Evolutionary conservation across 2,888 invertebrate genomes (phyloP), one percentile per base, ranked within the genome.

Genomic region (Hartigia nigra): DNA sequence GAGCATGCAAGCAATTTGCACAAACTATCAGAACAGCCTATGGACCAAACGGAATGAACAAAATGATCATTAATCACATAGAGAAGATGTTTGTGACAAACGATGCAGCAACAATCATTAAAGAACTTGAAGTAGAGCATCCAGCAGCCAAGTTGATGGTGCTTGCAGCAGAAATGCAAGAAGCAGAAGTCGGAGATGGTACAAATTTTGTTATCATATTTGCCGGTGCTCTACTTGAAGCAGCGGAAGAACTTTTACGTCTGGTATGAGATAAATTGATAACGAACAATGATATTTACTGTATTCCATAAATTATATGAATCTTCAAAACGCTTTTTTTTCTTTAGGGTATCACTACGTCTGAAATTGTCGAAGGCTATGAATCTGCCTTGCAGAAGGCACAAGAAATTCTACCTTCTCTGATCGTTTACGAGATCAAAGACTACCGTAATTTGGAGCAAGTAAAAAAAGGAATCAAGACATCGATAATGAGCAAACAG

Each of bases 61-160:
- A 99, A 94, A 99, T 99, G 97, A 96, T 99, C 34, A 99, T 99
- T 80, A 99, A 99, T 92, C 99, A 99, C 91, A 94, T 99, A 85
- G 99, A 99, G 89, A 99, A 99, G 90, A 95, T 99, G 86, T 99
- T 99, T 93, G 97, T 99, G 4, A 99, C 99, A 1, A 99, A 98
- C 91, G 99, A 99, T 93, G 99, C 99, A 34, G 99, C 98, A 0
- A 99, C 99, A 0, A 99, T 99, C 82, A 96, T 99, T 86, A 95
- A 96, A 83, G 98, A 99, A 91, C 92, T 99, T 74, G 98, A 99
- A 93, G 96, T 99, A 36, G 98, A 99, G 91, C 99, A 99, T 92
- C 99, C 99, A 70, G 99, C 99, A 70, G 99, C 98, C 12, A 98
- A 98, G 92, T 93, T 99, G 83, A 96, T 99, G 93, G 98, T 99